Conservation (phyloP, 37 sponge, comb jelly and placozoan genomes). For the Bolinopsis microptera region DNA sequence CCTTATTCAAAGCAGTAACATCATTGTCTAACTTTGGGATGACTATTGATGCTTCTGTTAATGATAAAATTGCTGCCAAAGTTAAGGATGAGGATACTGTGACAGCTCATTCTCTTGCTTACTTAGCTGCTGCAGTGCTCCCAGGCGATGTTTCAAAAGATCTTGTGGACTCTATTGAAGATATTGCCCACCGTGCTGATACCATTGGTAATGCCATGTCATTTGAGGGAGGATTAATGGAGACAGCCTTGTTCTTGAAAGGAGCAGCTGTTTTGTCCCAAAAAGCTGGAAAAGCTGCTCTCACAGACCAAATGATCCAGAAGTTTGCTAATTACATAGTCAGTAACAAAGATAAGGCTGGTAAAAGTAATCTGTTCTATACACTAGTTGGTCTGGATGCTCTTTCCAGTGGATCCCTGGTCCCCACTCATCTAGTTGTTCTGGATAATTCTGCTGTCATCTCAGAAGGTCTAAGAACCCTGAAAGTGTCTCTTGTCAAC, state of each 20-base stretch:
- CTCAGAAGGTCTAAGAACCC: neutral
- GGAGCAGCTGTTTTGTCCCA: constrained; percentile 44
- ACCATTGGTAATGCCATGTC: constrained; percentile 37
- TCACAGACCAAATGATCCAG: neutral
- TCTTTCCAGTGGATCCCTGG: neutral
- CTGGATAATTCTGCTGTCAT: neutral
- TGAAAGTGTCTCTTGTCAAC: neutral
- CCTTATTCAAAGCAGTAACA: neutral
- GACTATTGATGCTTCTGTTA: neutral
- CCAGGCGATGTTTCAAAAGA: neutral
- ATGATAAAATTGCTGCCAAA: neutral
- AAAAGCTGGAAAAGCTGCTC: neutral
- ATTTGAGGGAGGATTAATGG: constrained; percentile 33
- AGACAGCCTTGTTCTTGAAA: constrained; percentile 20
- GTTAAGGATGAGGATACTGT: constrained; percentile 6
- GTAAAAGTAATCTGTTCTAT: constrained; percentile 13
- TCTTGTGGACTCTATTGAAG: constrained; percentile 21
- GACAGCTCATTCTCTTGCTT: neutral
- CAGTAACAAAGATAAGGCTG: constrained; percentile 35
- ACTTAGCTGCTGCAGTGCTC: neutral
- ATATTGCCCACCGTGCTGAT: constrained; percentile 38
- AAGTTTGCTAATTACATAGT: neutral
- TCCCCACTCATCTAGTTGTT: neutral
- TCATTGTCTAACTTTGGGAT: neutral
- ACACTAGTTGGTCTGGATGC: constrained; percentile 25